Percentiles rank a stretch among this genome's conserved stretches.
Conservation (phyloP, 2,888 invertebrate genomes). For the Acronicta psi region DNA sequence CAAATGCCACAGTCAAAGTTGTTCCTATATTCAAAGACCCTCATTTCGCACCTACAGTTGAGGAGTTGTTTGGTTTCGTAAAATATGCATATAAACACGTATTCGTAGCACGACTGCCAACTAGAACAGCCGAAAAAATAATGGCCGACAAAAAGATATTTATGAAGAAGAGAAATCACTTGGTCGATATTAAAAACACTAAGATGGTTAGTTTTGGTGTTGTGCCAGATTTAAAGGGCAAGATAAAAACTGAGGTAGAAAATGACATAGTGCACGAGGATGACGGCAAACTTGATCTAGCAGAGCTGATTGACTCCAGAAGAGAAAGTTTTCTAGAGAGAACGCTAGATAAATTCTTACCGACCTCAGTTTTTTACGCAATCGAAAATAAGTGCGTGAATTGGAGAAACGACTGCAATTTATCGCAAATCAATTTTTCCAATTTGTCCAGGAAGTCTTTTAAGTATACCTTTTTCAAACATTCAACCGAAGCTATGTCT, state of each 20-base stretch:
- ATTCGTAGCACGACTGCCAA: slow-evolving; percentile 11
- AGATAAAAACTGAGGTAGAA: fast-evolving
- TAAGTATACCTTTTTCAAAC: neutral
- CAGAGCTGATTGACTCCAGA: neutral
- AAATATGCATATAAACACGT: slow-evolving; percentile 3
- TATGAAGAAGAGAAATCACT: neutral
- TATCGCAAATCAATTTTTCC: neutral
- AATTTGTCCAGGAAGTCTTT: neutral
- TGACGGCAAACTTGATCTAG: neutral
- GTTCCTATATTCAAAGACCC: slow-evolving; percentile 11
- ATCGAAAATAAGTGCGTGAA: slow-evolving; percentile 44
- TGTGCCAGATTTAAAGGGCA: too few species aligned
- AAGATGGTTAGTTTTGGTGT: neutral
- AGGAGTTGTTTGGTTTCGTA: slow-evolving; percentile 3
- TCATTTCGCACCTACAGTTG: neutral
- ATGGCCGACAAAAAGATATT: neutral
- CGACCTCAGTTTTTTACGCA: slow-evolving; percentile 43
- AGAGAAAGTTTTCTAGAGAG: neutral
- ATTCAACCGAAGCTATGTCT: neutral
- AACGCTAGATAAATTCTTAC: slow-evolving; percentile 11
- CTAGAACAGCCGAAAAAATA: neutral
- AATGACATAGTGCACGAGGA: neutral
- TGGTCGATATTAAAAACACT: neutral
- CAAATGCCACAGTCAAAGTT: slow-evolving; percentile 2
- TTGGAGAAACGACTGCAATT: slow-evolving; percentile 21